Base-by-base conservation (phyloP, 2,797 vertebrate species). In the Moxostoma hubbsi region DNA sequence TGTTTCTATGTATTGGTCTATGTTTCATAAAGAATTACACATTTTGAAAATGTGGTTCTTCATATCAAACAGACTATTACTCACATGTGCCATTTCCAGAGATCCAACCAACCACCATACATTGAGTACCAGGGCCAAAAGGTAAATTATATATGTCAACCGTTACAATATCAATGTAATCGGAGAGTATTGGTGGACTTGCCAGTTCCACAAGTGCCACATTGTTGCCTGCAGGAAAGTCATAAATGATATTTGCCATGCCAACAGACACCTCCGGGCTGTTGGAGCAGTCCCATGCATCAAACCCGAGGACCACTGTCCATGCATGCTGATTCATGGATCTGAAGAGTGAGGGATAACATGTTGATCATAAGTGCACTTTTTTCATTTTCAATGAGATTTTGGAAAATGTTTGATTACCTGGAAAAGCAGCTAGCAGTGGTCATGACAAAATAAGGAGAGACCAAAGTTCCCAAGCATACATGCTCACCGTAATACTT, bases 401-500 rank as follows among this genome's bases (percentile, higher is more conserved):
- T 0, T 43, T 36, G 12, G 51, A 8, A 9, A 12, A 53, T 9
- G 2, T 53, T 7, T 57, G 0, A 54, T 82, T 82, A 93, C 93
- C 84, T 71, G 7, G 87, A 82, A 82, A 93, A 88, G 83, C 95
- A 96, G 83, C 90, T 80, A 11, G 93, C 94, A 0, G 90, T 88
- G 0, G 89, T 95, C 67, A 96, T 18, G 62, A 96, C 90, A 75
- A 88, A 88, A 71, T 90, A 79, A 24, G 75, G 9, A 0, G 91
- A 73, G 58, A 96, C 88, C 24, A 96, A 90, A 5, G 94, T 92
- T 4, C 94, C 95, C 0, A 92, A 91, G 43, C 95, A 96, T 70
- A 90, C 82, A 0, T 94, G 93, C 1, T 0, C 2, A 8, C 90
- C 86, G 0, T 88, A 51, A 2, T 45, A 84, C 66, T 88, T 88